Evolutionary conservation across 2,113 vertebrate genomes (phyloP).

Genomic region (Neofelis nebulosa): DNA sequence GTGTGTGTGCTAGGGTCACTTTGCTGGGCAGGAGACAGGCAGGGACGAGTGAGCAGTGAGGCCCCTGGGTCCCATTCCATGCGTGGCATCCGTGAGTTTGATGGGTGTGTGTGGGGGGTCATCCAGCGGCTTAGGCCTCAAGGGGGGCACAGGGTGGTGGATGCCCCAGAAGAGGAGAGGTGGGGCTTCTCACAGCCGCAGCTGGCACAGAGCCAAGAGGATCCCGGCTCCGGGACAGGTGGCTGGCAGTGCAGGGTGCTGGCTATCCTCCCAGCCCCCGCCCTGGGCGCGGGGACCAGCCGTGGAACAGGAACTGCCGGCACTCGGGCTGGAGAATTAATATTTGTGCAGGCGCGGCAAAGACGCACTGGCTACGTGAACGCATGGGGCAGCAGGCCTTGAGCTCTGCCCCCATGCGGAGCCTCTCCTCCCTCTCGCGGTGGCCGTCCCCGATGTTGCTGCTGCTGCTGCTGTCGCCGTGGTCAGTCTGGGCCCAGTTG

Average conservation of each 20-base stretch:
- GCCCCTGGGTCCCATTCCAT: rapidly evolving
- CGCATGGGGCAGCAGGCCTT: background rate
- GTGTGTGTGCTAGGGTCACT: background rate
- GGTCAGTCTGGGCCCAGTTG: background rate
- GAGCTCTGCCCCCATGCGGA: background rate
- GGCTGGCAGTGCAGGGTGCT: constrained; percentile 16
- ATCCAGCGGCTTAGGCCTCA: background rate
- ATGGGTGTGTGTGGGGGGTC: too few relatives aligned
- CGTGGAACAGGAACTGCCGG: constrained; percentile 49
- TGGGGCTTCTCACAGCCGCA: background rate
- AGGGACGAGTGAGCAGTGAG: background rate
- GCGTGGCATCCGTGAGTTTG: background rate
- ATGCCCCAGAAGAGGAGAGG: background rate
- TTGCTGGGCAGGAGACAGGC: too few relatives aligned
- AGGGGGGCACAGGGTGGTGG: background rate
- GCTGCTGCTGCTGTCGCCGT: background rate
- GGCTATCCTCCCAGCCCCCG: constrained; percentile 52
- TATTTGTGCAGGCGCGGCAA: background rate
- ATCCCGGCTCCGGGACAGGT: constrained; percentile 44
- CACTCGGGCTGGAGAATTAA: background rate
- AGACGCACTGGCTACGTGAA: background rate
- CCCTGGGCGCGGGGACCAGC: constrained; percentile 36
- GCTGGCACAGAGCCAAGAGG: background rate
- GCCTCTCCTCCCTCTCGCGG: background rate
- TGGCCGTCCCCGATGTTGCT: background rate